A percentile compares a stretch with the other conserved stretches of the same genome.
Conservation (phyloP, 2,888 invertebrate genomes). For the Clepsis dumicolana region DNA sequence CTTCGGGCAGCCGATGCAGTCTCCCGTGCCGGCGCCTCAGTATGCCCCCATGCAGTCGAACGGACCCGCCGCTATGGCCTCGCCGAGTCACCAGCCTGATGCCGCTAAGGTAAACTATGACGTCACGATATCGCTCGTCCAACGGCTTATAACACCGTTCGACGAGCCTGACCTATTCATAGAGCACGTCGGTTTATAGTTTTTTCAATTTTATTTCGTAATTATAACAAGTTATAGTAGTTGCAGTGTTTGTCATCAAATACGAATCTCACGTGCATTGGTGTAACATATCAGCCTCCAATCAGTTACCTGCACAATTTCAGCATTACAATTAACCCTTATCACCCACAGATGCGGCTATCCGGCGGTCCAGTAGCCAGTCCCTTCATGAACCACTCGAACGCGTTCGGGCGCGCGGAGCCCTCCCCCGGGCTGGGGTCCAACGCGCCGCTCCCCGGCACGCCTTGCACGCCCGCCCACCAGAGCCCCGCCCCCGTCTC, state of each 20-base stretch:
- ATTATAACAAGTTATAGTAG: too few species aligned
- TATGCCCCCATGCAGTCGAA: conserved; percentile 80
- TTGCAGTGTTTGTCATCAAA: too few species aligned
- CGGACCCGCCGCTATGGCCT: conserved; percentile 81
- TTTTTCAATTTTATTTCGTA: too few species aligned
- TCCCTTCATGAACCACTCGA: conserved; percentile 82
- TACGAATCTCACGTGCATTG: too few species aligned
- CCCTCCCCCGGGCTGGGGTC: conserved; percentile 76
- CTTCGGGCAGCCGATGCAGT: conserved; percentile 88
- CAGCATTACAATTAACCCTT: background rate
- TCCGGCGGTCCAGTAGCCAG: conserved; percentile 80
- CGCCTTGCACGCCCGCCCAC: conserved; percentile 81
- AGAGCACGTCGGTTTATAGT: too few species aligned
- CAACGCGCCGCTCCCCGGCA: conserved; percentile 58
- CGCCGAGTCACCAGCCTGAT: conserved; percentile 81
- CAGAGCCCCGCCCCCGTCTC: conserved; percentile 82
- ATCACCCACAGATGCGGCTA: conserved; percentile 56
- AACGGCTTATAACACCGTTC: background rate
- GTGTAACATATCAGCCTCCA: too few species aligned
- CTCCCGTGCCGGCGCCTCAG: conserved; percentile 82
- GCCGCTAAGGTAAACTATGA: conserved; percentile 84
- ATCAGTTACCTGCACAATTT: background rate
- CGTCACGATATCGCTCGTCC: background rate
- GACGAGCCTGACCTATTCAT: too few species aligned
- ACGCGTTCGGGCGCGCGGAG: conserved; percentile 66